Base-by-base conservation (phyloP, 37 sponge, comb jelly and placozoan genomes). In the Mnemiopsis leidyi region DNA sequence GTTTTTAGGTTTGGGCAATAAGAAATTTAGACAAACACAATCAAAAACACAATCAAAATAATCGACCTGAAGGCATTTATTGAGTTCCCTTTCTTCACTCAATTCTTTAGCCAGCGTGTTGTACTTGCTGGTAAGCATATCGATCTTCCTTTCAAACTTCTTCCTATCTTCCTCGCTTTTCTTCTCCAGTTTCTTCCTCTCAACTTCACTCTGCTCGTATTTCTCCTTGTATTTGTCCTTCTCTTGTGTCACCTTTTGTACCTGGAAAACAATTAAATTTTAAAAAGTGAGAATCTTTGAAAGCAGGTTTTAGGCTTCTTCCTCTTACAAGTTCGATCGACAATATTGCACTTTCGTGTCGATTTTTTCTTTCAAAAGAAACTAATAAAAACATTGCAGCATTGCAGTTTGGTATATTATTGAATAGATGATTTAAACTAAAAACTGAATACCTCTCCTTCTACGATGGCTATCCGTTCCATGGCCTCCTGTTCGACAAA, bases 401-500 rank as follows among this genome's bases (percentile, higher is more conserved):
- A n/a, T n/a, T n/a, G n/a, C n/a, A n/a, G n/a, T n/a, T n/a, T n/a
- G n/a, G n/a, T n/a, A n/a, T n/a, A n/a, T n/a, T n/a, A n/a, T n/a
- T n/a, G n/a, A n/a, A n/a, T n/a, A n/a, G n/a, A n/a, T n/a, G n/a
- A n/a, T n/a, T n/a, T n/a, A n/a, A n/a, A n/a, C n/a, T n/a, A 13
- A 48, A 48, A 48, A 18, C 61, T 48, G 13, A 5, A 32, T 32
- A 85, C 90, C 92, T 94, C 95, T 32, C 93, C 92, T 93, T 97
- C 97, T 29, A 97, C 85, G 0, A 23, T 33, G 2, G 23, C 73
- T 0, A 95, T 88, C 26, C 95, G 69, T 34, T 95, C 95, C 76
- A 73, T 95, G 21, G 96, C 88, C 32, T 95, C 96, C 39, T 95
- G 90, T 61, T 98, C 97, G 3, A 96, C 93, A 68, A 88, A 38